Evolutionary conservation across 2,113 vertebrate species (phyloP).

Genomic region (Larimichthys crocea): DNA sequence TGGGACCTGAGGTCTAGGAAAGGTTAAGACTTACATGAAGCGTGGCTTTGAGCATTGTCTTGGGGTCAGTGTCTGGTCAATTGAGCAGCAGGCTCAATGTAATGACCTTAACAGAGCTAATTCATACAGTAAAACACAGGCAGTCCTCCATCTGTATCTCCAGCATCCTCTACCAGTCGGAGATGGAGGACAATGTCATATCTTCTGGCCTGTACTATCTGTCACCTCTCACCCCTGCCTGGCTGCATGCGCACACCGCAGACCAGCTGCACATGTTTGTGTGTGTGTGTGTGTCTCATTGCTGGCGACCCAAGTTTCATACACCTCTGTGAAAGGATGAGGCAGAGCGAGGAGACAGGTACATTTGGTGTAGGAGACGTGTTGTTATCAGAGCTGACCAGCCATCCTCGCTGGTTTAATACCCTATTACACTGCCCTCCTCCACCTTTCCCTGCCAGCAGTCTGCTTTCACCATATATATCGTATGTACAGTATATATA

Average conservation of each 20-base stretch:
- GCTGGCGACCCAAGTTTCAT: conserved; percentile 61
- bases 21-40: conserved; percentile 41
- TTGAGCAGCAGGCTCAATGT: conserved; percentile 13
- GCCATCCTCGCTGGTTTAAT: conserved; percentile 60
- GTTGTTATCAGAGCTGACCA: conserved; percentile 61
- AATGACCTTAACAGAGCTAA: conserved; percentile 60
- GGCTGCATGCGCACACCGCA: conserved; percentile 7
- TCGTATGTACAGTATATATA: neutral
- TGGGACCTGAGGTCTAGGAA: conserved; percentile 4
- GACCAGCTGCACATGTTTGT: conserved; percentile 18
- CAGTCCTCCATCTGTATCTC: conserved; percentile 35
- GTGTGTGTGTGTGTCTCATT: conserved; percentile 18
- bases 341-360: conserved; percentile 56
- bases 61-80: conserved; percentile 57
- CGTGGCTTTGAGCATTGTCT: conserved; percentile 21
- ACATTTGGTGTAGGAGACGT: conserved; percentile 56
- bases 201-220: conserved; percentile 32
- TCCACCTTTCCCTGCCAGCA: conserved; percentile 25
- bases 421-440: conserved; percentile 45
- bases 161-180: conserved; percentile 25
- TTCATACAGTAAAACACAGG: conserved; percentile 45
- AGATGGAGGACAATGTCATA: conserved; percentile 39
- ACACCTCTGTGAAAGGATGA: conserved; percentile 59
- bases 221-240: conserved; percentile 64
- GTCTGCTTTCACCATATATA: conserved; percentile 7